Percentiles rank a stretch among this genome's conserved stretches.
These are phyloP conservation scores for Silurus aristotelis DNA, from an alignment of 2,797 vertebrate genomes.

Conservation along the genomic window DNA sequence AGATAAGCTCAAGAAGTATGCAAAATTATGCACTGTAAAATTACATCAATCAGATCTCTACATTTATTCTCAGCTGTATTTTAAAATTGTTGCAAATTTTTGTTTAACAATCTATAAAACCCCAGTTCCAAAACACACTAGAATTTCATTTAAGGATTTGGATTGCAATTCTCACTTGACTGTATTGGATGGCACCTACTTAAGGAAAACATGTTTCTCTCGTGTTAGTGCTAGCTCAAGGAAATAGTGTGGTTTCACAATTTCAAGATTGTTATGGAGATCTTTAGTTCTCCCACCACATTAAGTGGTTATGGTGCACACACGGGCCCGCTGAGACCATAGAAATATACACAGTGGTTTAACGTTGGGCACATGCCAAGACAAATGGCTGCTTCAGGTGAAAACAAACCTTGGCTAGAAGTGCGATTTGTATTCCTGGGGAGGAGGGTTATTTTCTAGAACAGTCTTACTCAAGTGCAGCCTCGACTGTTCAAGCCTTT, in stretches of 20 bases:
- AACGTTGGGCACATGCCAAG: conserved; percentile 75
- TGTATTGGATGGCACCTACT: conserved; percentile 53
- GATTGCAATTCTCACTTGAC: conserved; percentile 32
- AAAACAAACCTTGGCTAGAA: conserved; percentile 76
- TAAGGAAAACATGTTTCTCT: conserved; percentile 53
- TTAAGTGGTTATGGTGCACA: conserved; percentile 79
- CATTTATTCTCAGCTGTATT: not conserved
- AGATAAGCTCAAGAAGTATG: conserved; percentile 31
- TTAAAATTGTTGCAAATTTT: not conserved
- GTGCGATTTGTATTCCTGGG: conserved; percentile 58
- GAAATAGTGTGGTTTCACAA: conserved; percentile 78
- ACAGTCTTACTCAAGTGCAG: conserved; percentile 63
- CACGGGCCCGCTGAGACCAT: conserved; percentile 74
- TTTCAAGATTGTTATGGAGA: conserved; percentile 79
- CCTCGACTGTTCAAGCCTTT: conserved; percentile 57
- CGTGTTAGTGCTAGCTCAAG: conserved; percentile 59
- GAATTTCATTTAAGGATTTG: not conserved
- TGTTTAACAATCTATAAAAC: not conserved
- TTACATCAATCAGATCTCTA: not conserved
- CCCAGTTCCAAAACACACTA: not conserved
- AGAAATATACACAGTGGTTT: conserved; percentile 82
- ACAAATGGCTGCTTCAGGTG: conserved; percentile 82
- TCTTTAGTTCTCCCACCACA: conserved; percentile 69
- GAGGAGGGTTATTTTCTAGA: conserved; percentile 55
- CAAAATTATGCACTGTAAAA: not conserved